These are phyloP conservation scores for Mionectes macconnelli DNA, from an alignment of 2,113 vertebrate genomes.

Conservation along the genomic window DNA sequence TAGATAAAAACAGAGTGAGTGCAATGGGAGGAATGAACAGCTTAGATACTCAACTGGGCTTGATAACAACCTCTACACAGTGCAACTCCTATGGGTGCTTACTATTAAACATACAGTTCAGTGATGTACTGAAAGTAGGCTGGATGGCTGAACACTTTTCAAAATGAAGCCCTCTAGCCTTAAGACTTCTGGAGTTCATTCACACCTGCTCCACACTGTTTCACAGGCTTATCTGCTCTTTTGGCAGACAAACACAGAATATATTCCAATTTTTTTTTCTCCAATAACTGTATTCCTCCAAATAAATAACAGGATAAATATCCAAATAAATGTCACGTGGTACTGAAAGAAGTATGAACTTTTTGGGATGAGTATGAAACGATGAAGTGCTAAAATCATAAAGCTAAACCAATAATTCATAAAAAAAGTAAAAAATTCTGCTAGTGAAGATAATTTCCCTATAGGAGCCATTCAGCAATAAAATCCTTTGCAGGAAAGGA, in stretches of 20 bases:
- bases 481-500: background rate
- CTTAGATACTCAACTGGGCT: background rate
- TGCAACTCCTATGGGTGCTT: background rate
- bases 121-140: background rate
- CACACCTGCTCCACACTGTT: background rate
- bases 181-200: background rate
- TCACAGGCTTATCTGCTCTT: background rate
- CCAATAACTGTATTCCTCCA: background rate
- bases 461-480: background rate
- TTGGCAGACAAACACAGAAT: background rate
- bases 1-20: background rate
- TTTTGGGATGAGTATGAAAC: background rate
- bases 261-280: background rate
- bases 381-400: background rate
- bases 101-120: background rate
- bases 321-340: background rate
- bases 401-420: background rate
- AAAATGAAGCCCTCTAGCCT: background rate
- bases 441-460: background rate
- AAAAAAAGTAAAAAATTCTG: background rate
- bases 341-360: background rate
- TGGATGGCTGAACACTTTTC: background rate
- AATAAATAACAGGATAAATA: background rate
- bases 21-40: background rate
- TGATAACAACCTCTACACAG: background rate